Percentiles rank a stretch among this genome's conserved stretches.
Conservation (phyloP, 2,888 invertebrate genomes). For the Andrena haemorrhoa region DNA sequence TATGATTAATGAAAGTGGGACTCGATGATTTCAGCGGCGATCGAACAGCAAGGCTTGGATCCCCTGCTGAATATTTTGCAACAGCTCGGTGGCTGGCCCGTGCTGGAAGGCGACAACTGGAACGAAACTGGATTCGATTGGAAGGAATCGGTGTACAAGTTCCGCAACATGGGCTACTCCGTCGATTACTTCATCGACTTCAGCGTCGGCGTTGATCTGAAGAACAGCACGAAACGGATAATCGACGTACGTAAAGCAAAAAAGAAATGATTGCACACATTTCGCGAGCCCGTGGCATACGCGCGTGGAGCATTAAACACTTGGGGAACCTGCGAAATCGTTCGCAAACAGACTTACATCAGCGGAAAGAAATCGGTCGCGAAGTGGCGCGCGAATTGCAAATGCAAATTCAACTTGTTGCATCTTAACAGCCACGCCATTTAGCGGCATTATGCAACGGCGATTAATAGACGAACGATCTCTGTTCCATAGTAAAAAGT, state of each 20-base stretch:
- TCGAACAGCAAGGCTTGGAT: constrained; percentile 91
- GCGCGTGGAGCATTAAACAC: neutral
- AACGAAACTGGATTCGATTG: constrained; percentile 90
- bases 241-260: constrained; percentile 90
- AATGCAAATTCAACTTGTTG: constrained; percentile 8
- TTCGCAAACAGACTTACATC: constrained; percentile 6
- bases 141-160: constrained; percentile 93
- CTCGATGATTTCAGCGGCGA: constrained; percentile 87
- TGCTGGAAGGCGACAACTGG: constrained; percentile 92
- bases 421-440: neutral
- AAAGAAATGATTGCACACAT: neutral
- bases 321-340: neutral
- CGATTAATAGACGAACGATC: neutral
- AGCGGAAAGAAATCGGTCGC: neutral
- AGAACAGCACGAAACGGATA: constrained; percentile 93
- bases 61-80: constrained; percentile 91
- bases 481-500: neutral
- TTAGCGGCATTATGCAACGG: neutral
- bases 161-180: constrained; percentile 92
- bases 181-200: constrained; percentile 96
- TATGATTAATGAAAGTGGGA: neutral
- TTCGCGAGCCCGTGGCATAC: neutral
- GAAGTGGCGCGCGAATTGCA: constrained; percentile 25
- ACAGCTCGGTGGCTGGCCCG: constrained; percentile 97
- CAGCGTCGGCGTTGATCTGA: constrained; percentile 94